Conservation (phyloP, 2,888 invertebrate genomes). For the Pseudococcus viburni region DNA sequence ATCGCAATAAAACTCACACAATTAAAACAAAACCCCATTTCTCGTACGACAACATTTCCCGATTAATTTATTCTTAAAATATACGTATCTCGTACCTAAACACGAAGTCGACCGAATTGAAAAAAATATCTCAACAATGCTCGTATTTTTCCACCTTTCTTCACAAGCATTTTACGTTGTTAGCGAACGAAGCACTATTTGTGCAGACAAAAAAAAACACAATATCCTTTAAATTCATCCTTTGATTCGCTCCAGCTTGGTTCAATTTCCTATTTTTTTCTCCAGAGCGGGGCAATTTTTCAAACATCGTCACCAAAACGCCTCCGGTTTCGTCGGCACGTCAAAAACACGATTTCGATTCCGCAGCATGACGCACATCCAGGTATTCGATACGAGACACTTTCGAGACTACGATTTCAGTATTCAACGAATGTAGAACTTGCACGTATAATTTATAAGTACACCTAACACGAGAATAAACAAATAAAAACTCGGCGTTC, state of each 20-base stretch:
- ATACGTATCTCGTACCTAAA: neutral
- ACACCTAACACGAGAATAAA: neutral
- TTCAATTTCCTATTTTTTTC: slow-evolving; percentile 25
- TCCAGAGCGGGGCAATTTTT: slow-evolving; percentile 5
- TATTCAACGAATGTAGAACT: neutral
- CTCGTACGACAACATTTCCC: neutral
- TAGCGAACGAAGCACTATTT: neutral
- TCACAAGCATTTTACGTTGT: neutral
- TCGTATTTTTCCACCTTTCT: neutral
- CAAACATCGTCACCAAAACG: slow-evolving; percentile 20
- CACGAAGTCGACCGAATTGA: neutral
- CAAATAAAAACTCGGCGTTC: neutral
- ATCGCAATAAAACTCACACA: neutral
- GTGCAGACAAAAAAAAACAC: neutral
- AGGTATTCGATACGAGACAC: neutral
- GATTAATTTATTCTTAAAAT: slow-evolving; percentile 15
- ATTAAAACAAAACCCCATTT: neutral
- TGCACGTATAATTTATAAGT: neutral
- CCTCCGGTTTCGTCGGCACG: neutral
- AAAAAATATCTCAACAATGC: neutral
- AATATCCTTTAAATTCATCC: slow-evolving; percentile 22
- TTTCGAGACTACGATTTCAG: neutral
- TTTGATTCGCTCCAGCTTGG: neutral
- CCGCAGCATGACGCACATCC: neutral
- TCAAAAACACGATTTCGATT: slow-evolving; percentile 36